phyloP scores from a whole-genome alignment of 2,888 invertebrate genomes.

The Heliconius erato region DNA sequence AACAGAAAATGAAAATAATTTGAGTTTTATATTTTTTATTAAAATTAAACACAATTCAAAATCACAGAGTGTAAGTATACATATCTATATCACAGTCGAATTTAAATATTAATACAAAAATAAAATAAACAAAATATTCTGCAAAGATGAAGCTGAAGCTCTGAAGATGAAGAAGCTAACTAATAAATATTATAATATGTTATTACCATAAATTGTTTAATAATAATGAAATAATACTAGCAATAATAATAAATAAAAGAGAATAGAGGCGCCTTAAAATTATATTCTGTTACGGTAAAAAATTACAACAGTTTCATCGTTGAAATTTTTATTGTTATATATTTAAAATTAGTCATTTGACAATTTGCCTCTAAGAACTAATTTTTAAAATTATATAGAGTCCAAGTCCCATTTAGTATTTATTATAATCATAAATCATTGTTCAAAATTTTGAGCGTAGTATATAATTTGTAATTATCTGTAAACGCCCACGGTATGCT shows the following conservation, averaged over 20 bases:
- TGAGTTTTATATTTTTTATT: neutral
- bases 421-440: constrained; percentile 1
- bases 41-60: neutral
- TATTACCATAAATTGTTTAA: neutral
- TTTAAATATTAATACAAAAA: neutral
- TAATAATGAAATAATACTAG: neutral
- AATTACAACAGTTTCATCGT: no score
- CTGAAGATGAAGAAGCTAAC: no score
- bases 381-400: neutral
- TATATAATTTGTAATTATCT: constrained; percentile 10
- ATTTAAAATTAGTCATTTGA: neutral
- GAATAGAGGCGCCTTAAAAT: no score
- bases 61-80: neutral
- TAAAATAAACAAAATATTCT: neutral
- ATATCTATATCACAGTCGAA: neutral
- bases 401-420: neutral
- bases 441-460: neutral
- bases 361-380: neutral
- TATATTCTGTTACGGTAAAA: no score
- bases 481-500: constrained; percentile 1
- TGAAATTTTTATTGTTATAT: no score
- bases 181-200: neutral
- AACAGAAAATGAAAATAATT: neutral
- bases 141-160: no score
- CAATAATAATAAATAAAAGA: no score